Conservation (phyloP, 2,113 vertebrate genomes). For the Fulmarus glacialis region DNA sequence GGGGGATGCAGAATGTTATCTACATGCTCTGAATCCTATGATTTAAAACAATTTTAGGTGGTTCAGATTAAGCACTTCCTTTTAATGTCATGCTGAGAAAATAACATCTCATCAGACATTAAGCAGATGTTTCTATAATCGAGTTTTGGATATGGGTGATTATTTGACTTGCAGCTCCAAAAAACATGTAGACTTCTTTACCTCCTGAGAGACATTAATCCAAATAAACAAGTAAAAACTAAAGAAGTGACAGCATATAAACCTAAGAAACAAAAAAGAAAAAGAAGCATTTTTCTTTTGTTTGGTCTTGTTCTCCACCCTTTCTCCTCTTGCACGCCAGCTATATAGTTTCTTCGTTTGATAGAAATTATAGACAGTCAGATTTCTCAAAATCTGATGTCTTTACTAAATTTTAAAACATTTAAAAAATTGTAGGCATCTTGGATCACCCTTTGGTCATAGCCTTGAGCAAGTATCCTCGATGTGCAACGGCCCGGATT, state of each 20-base stretch:
- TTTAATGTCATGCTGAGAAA: neutral
- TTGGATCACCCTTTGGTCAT: neutral
- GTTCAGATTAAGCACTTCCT: neutral
- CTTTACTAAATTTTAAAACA: neutral
- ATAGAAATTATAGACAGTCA: neutral
- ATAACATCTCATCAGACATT: neutral
- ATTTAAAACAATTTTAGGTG: neutral
- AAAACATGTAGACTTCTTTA: neutral
- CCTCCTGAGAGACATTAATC: neutral
- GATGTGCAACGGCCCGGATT: fast-evolving
- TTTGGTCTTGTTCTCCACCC: neutral
- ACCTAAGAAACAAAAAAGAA: neutral
- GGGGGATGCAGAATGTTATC: neutral
- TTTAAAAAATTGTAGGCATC: fast-evolving
- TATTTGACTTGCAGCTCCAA: neutral
- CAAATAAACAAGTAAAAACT: neutral
- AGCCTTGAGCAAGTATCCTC: fast-evolving
- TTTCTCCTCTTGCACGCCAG: fast-evolving
- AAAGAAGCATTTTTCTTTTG: neutral
- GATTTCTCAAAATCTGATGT: neutral
- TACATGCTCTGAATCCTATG: neutral
- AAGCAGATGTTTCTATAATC: conserved; percentile 23
- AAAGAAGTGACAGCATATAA: neutral
- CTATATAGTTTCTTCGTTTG: fast-evolving
- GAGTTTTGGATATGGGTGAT: neutral